Evolutionary conservation across 2,888 invertebrate genomes (phyloP), one percentile per base, ranked within the genome.

Genomic region (Diogma glabrata): DNA sequence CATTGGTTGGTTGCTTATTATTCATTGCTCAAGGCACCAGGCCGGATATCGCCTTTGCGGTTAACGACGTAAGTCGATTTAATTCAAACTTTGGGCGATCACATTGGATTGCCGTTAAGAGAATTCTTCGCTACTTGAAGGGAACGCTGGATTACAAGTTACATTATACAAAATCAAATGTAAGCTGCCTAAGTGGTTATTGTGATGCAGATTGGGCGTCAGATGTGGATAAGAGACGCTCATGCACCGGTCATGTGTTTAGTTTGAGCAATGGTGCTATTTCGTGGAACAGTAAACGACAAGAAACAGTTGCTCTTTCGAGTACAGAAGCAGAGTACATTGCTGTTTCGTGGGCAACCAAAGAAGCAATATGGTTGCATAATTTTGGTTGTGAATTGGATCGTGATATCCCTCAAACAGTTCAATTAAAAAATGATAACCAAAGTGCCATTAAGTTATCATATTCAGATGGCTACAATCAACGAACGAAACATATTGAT

Each of bases 1-100:
- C 51, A 47, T 40, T 36, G 8, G 45, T 50, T 20, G 51, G 51
- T 23, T 10, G 19, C 26, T 16, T 53, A 51, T 47, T 33, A 33
- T 33, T 33, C 5, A 33, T 33, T 33, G 33, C 33, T 7, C 4
- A 33, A 33, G 4, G n/a, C n/a, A n/a, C n/a, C n/a, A n/a, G n/a
- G n/a, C n/a, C n/a, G n/a, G n/a, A n/a, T n/a, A n/a, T n/a, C n/a
- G n/a, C n/a, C n/a, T n/a, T n/a, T n/a, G n/a, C n/a, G n/a, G n/a
- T n/a, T n/a, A n/a, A n/a, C n/a, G 33, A 33, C 4, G 33, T 33
- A 4, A 10, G 33, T 10, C 33, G 33, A 5, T 7, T 33, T 10
- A 33, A 33, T n/a, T n/a, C n/a, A n/a, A n/a, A n/a, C n/a, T n/a
- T n/a, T n/a, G n/a, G n/a, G n/a, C n/a, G n/a, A n/a, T n/a, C n/a